Evolutionary conservation across 2,113 vertebrate species (phyloP).

Genomic region (Tretioscincus oriximinensis): DNA sequence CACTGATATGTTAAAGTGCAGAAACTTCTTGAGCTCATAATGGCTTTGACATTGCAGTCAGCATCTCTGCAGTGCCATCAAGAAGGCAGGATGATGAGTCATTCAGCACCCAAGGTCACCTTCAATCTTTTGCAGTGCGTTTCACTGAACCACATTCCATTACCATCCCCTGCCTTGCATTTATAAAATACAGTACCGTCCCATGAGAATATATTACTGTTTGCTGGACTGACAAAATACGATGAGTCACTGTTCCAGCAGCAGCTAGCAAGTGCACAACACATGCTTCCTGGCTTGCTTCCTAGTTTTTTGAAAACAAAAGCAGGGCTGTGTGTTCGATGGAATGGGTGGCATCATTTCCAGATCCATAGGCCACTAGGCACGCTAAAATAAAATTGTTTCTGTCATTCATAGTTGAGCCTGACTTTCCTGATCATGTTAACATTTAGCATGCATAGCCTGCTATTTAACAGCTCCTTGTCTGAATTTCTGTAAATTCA

Average conservation of each 20-base stretch:
- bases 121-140: background rate
- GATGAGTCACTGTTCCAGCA: background rate
- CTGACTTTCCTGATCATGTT: no score
- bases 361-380: background rate
- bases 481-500: no score
- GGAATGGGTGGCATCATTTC: background rate
- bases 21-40: conserved; percentile 49
- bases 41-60: conserved; percentile 47
- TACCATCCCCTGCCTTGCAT: conserved; percentile 5
- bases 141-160: background rate
- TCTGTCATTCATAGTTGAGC: no score
- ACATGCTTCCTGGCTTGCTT: accelerated
- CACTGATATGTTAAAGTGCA: conserved; percentile 59
- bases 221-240: background rate
- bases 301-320: conserved; percentile 21
- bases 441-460: no score
- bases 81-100: background rate
- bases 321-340: background rate
- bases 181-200: accelerated
- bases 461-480: no score
- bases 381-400: background rate
- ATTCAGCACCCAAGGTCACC: background rate
- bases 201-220: background rate
- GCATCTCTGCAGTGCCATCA: background rate
- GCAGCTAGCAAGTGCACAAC: background rate